Conservation (phyloP, 2,888 invertebrate species). For the Arctia plantaginis region DNA sequence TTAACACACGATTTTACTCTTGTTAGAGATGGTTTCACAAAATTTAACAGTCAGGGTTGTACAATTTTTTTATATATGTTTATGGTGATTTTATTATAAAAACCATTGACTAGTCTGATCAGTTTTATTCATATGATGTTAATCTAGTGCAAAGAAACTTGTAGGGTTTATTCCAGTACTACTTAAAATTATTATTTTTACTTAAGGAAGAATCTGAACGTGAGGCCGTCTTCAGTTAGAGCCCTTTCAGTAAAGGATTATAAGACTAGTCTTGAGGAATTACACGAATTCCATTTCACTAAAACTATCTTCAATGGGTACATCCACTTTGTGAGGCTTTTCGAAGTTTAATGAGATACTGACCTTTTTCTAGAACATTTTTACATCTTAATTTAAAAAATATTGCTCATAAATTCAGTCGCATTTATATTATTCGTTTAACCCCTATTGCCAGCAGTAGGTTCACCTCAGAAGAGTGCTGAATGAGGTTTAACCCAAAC, state of each 20-base stretch:
- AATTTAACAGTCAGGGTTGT: neutral
- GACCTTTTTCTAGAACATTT: neutral
- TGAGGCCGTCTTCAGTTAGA: neutral
- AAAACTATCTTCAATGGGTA: neutral
- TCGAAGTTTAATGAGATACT: neutral
- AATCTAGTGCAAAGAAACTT: neutral
- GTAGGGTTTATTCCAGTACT: neutral
- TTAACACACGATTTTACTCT: neutral
- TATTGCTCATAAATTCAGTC: neutral
- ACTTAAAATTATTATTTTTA: neutral
- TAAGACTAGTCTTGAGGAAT: neutral
- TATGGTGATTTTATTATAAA: too few species aligned
- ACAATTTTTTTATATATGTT: too few species aligned
- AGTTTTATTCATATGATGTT: neutral
- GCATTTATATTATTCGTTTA: neutral
- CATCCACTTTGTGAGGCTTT: neutral
- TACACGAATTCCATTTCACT: neutral
- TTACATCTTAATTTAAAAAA: neutral
- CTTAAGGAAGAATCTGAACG: neutral
- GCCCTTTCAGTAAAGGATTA: neutral
- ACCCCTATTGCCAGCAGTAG: neutral
- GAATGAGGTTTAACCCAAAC: neutral
- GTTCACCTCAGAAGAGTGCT: neutral
- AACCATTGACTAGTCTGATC: too few species aligned
- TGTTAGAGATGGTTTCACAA: neutral